Conservation (phyloP, 2,113 vertebrate species). For the Orthonyx spaldingii region DNA sequence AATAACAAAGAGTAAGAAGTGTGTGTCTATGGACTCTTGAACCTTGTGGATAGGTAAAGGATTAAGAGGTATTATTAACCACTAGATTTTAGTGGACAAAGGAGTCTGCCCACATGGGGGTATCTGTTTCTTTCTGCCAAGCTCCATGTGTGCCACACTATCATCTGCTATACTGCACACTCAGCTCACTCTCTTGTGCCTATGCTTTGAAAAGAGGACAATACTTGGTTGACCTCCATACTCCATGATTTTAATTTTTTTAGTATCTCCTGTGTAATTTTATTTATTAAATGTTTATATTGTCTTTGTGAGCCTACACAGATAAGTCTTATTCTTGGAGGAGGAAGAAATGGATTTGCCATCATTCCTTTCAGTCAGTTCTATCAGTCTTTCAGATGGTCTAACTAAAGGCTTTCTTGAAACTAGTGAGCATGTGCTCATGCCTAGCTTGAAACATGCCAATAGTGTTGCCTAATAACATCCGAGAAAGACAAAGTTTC, state of each 20-base stretch:
- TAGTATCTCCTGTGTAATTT: background rate
- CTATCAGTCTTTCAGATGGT: background rate
- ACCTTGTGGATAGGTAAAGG: background rate
- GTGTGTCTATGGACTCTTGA: background rate
- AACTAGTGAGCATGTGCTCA: background rate
- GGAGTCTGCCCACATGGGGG: background rate
- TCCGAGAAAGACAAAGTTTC: background rate
- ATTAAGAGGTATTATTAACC: background rate
- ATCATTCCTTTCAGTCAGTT: background rate
- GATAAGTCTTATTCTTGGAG: background rate
- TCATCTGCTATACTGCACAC: background rate
- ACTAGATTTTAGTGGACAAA: background rate
- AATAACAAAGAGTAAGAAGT: background rate
- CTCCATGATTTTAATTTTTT: background rate
- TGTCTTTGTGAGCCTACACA: background rate
- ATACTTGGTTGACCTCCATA: background rate
- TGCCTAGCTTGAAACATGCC: background rate
- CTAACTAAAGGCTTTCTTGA: background rate
- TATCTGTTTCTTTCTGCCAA: background rate
- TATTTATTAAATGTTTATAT: background rate
- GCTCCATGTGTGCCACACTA: background rate
- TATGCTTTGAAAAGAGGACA: background rate
- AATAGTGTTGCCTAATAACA: background rate
- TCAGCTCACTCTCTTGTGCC: background rate
- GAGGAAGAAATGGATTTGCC: background rate